A percentile compares a stretch with the other conserved stretches of the same genome.
phyloP scores from a whole-genome alignment of 2,113 vertebrate genomes.

The Thamnaconus septentrionalis region DNA sequence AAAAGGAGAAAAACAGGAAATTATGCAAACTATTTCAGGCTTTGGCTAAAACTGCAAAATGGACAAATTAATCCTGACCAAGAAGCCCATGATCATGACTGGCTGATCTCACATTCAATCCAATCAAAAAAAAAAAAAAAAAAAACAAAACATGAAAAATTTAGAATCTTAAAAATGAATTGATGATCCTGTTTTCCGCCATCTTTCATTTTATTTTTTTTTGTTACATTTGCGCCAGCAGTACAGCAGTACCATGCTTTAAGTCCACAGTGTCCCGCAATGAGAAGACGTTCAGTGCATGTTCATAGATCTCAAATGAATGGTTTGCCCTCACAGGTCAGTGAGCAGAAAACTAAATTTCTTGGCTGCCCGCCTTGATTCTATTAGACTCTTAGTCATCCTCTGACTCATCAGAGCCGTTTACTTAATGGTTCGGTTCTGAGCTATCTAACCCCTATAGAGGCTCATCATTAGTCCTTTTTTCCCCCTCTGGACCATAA shows the following conservation, averaged over 20 bases:
- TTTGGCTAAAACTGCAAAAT: background rate
- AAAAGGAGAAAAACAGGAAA: constrained; percentile 14
- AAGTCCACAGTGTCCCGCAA: background rate
- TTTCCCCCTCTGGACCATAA: constrained; percentile 47
- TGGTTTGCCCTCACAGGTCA: constrained; percentile 36
- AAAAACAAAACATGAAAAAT: no score
- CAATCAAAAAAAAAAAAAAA: no score
- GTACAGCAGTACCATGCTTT: background rate
- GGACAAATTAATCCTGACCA: no score
- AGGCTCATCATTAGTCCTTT: constrained; percentile 46
- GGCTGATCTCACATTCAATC: no score
- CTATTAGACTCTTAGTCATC: constrained; percentile 51
- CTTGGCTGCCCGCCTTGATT: constrained; percentile 43
- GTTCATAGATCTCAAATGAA: constrained; percentile 18
- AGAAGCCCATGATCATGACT: no score
- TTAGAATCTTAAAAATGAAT: no score
- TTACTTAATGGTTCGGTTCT: constrained; percentile 47
- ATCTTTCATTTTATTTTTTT: no score
- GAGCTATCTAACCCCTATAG: constrained; percentile 50
- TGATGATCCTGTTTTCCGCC: no score
- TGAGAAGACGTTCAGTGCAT: constrained; percentile 6
- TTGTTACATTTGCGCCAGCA: no score
- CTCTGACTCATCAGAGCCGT: constrained; percentile 49
- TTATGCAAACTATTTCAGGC: background rate
- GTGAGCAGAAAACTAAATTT: constrained; percentile 46